Conservation (phyloP, 1,140 invertebrate genomes). For the Drosophila biarmipes region DNA sequence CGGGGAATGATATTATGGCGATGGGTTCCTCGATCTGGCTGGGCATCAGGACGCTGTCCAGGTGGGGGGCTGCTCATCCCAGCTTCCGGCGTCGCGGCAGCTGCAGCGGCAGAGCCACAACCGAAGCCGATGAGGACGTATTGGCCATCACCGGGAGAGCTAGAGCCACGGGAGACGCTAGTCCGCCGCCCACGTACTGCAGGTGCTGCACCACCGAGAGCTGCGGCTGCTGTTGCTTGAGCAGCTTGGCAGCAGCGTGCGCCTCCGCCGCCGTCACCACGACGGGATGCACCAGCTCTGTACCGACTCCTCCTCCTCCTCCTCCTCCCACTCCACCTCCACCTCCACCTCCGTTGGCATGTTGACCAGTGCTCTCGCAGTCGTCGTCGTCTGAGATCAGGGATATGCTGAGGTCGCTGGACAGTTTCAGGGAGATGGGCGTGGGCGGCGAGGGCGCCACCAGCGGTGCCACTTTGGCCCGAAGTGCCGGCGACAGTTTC, state of each 20-base stretch:
- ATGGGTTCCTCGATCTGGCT: not conserved
- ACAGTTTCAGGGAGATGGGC: constrained; percentile 77
- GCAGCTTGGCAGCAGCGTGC: constrained; percentile 64
- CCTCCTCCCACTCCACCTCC: not conserved
- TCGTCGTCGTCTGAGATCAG: constrained; percentile 83
- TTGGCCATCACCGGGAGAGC: constrained; percentile 58
- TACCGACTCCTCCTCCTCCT: not conserved
- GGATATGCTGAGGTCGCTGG: constrained; percentile 82
- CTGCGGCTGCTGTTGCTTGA: constrained; percentile 73
- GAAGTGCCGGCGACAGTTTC: constrained; percentile 67
- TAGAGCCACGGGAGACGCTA: constrained; percentile 41
- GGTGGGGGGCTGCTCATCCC: constrained; percentile 12
- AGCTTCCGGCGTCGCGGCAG: constrained; percentile 43
- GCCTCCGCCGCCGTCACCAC: constrained; percentile 54
- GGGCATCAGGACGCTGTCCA: not conserved
- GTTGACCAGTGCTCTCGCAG: constrained; percentile 53
- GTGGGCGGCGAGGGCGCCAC: constrained; percentile 56
- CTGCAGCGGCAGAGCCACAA: constrained; percentile 16
- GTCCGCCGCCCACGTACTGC: constrained; percentile 55
- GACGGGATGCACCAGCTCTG: constrained; percentile 52
- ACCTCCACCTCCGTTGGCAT: constrained; percentile 12
- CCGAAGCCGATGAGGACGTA: constrained; percentile 6
- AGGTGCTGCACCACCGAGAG: constrained; percentile 70
- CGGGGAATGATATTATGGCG: constrained; percentile 46
- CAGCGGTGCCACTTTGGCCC: constrained; percentile 67